Evolutionary conservation across 2,113 vertebrate species (phyloP), one percentile per base, ranked within the genome.

Genomic region (Cyanoderma ruficeps): DNA sequence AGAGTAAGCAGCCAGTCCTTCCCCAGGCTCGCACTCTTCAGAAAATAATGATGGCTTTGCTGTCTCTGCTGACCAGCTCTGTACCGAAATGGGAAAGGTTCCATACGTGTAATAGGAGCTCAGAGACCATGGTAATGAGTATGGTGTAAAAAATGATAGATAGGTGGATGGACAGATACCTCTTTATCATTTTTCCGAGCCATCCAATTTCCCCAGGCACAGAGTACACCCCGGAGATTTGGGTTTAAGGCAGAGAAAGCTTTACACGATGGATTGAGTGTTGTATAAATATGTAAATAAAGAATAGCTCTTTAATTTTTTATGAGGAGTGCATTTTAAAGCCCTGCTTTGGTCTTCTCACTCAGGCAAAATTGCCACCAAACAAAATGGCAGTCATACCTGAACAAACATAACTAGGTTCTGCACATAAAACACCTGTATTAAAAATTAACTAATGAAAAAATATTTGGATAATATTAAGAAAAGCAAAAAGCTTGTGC

Each of bases 311-410:
- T 96, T 92, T 97, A 97, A 93, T 95, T 96, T 95, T 97, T 96
- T 96, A 97, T 95, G 94, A 96, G 90, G 89, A 93, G 20, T 94
- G 69, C 94, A 96, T 97, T 96, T 96, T 94, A 97, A 90, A 94
- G 41, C 86, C 46, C 27, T 78, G 69, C 69, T 96, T 96, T 72
- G 92, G 83, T 61, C 74, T 92, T 81, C 88, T 92, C 56, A 82
- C 80, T 93, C 25, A 1, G 92, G 94, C 74, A 91, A 91, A 97
- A 96, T 93, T 96, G 90, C 86, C 46, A 95, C 95, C 90, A 89
- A 93, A 96, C 90, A 95, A 94, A 96, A 96, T 94, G 93, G 88
- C 81, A 94, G 90, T 95, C 83, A 72, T 95, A 96, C 88, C 80
- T 94, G 90, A 96, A 71, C 90, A 94, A 97, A 95, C 90, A 70